Evolutionary conservation across 2,888 invertebrate genomes (phyloP).

Genomic region (Pseudoips prasinana): DNA sequence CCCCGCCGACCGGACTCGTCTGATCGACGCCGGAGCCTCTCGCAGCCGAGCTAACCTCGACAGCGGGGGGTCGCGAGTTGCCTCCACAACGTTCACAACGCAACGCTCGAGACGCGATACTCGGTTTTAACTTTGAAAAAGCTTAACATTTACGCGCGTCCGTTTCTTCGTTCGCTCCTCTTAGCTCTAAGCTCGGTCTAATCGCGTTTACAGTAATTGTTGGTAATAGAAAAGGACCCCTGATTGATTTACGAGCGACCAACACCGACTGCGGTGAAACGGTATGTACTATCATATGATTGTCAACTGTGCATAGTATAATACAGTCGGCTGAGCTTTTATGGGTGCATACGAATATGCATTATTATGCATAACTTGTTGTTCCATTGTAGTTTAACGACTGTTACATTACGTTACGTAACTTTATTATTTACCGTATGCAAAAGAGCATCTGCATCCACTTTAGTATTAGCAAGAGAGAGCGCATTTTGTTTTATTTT

Average conservation of each 20-base stretch:
- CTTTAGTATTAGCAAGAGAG: conserved; percentile 28
- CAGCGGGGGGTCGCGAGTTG: conserved; percentile 76
- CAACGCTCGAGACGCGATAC: conserved; percentile 24
- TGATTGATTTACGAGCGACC: conserved; percentile 61
- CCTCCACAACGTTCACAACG: conserved; percentile 52
- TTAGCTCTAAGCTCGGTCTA: conserved; percentile 51
- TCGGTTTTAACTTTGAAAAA: conserved; percentile 63
- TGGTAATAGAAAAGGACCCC: conserved; percentile 54
- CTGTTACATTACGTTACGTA: conserved; percentile 29
- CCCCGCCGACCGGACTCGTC: conserved; percentile 62
- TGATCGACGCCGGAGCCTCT: conserved; percentile 72
- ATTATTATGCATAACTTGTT: conserved; percentile 32
- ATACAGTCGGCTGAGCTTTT: conserved; percentile 25
- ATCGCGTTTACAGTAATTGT: conserved; percentile 56
- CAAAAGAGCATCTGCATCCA: conserved; percentile 28
- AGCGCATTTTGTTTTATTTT: conserved; percentile 45
- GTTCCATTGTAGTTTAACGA: conserved; percentile 32
- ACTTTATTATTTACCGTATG: conserved; percentile 27
- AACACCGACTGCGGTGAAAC: conserved; percentile 57
- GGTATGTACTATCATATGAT: conserved; percentile 58
- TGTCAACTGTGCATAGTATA: conserved; percentile 31
- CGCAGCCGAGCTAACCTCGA: conserved; percentile 74
- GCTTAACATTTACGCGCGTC: conserved; percentile 59
- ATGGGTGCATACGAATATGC: conserved; percentile 21
- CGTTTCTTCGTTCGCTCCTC: conserved; percentile 55